Evolutionary conservation across 2,797 vertebrate genomes (phyloP).

Genomic region (Melanotaenia trifasciata): DNA sequence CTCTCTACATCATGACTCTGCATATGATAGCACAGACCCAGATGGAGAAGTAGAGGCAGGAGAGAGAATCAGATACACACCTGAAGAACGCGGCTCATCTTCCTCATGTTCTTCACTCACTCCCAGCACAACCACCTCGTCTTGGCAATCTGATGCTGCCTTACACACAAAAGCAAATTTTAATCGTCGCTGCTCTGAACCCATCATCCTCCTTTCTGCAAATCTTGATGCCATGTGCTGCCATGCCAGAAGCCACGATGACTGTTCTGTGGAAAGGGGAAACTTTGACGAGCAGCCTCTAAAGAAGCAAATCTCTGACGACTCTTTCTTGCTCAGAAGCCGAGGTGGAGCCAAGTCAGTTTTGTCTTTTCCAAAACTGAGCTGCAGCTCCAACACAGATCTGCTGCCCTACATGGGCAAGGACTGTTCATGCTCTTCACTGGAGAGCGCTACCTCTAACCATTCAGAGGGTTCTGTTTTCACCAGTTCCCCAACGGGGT

Average conservation of each 20-base stretch:
- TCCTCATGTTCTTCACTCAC: constrained; percentile 59
- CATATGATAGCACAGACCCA: constrained; percentile 92
- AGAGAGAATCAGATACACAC: constrained; percentile 33
- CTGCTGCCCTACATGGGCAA: constrained; percentile 51
- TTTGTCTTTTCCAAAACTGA: constrained; percentile 63
- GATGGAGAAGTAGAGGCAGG: constrained; percentile 82
- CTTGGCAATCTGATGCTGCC: constrained; percentile 61
- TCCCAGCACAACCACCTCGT: constrained; percentile 46
- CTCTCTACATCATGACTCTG: constrained; percentile 92
- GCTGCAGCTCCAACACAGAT: constrained; percentile 64
- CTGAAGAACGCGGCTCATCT: constrained; percentile 31
- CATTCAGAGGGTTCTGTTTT: constrained; percentile 88
- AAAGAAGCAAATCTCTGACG: constrained; percentile 84
- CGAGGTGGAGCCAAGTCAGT: constrained; percentile 24
- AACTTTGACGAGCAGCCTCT: constrained; percentile 71
- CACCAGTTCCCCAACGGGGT: constrained; percentile 84
- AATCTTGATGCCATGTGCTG: constrained; percentile 67
- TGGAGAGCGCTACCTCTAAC: constrained; percentile 85
- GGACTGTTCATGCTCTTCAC: constrained; percentile 82
- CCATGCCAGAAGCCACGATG: constrained; percentile 89
- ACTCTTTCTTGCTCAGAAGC: constrained; percentile 76
- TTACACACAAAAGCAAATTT: constrained; percentile 63
- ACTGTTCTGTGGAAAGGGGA: constrained; percentile 76
- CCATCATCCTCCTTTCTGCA: constrained; percentile 78
- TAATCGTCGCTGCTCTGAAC: constrained; percentile 91